Percentiles rank a stretch among this genome's conserved stretches.
Evolutionary conservation across 2,797 vertebrate species (phyloP).

Genomic region (Mormyrops boulengeri): DNA sequence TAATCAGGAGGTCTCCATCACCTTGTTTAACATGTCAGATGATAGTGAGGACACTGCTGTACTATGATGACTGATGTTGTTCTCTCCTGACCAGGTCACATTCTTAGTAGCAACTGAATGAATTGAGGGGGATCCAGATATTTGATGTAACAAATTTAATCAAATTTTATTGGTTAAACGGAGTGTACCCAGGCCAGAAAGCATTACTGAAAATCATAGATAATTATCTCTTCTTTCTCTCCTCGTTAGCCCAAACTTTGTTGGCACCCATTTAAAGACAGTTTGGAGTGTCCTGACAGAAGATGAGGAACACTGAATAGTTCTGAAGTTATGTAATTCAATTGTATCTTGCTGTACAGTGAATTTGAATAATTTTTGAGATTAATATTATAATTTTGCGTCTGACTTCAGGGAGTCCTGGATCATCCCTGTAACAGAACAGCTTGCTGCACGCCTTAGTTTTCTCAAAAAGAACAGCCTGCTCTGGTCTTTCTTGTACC

Average conservation of each 20-base stretch:
- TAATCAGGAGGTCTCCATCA: background rate
- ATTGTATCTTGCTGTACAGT: background rate
- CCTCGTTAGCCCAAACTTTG: background rate
- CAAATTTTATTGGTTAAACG: background rate
- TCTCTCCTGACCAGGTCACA: background rate
- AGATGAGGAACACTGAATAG: background rate
- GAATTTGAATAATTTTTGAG: background rate
- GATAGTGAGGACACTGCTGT: background rate
- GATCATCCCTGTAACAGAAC: background rate
- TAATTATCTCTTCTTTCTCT: background rate
- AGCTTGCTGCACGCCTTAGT: background rate
- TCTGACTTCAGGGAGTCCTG: background rate
- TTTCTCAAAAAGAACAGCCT: background rate
- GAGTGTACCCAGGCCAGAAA: background rate
- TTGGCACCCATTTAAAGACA: background rate
- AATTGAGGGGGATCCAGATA: background rate
- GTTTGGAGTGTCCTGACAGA: background rate
- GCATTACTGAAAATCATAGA: background rate
- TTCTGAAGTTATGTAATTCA: background rate
- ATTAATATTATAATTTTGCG: background rate
- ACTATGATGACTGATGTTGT: background rate
- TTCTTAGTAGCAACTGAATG: background rate
- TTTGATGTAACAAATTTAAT: background rate
- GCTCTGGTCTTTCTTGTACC: background rate
- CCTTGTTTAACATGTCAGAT: background rate